These are phyloP conservation scores for Chiloscyllium plagiosum DNA, from an alignment of 2,113 vertebrate genomes.

Conservation along the genomic window DNA sequence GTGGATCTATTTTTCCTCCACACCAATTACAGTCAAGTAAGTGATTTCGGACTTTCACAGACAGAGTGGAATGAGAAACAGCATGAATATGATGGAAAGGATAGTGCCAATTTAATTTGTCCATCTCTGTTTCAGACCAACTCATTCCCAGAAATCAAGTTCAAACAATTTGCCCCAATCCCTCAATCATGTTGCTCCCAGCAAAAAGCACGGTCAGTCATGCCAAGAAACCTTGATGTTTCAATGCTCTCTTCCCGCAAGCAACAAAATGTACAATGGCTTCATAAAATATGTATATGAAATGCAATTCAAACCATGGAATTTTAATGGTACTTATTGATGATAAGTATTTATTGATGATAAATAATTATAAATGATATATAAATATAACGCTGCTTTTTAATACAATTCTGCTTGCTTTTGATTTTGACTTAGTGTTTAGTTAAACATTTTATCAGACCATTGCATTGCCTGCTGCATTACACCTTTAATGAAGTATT, in stretches of 20 bases:
- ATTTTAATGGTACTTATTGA: neutral
- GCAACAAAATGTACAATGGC: neutral
- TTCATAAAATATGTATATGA: slow-evolving; percentile 26
- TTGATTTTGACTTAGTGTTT: neutral
- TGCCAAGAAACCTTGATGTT: neutral
- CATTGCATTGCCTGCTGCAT: neutral
- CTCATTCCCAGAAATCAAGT: neutral
- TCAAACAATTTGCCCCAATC: neutral
- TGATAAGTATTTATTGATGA: neutral
- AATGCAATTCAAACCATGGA: neutral
- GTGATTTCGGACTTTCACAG: neutral
- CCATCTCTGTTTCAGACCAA: neutral
- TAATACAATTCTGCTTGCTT: neutral
- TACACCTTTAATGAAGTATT: neutral
- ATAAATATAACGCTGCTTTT: neutral
- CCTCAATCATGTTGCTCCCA: neutral
- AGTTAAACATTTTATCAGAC: neutral
- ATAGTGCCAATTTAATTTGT: neutral
- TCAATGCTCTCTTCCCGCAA: neutral
- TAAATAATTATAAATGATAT: neutral
- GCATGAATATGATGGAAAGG: neutral
- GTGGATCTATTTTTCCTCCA: neutral
- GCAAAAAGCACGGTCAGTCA: neutral
- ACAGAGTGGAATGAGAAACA: neutral
- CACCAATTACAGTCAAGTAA: neutral